A percentile compares a stretch with the other conserved stretches of the same genome.
Evolutionary conservation across 2,113 vertebrate species (phyloP).

Genomic region (Oenanthe oenanthe): DNA sequence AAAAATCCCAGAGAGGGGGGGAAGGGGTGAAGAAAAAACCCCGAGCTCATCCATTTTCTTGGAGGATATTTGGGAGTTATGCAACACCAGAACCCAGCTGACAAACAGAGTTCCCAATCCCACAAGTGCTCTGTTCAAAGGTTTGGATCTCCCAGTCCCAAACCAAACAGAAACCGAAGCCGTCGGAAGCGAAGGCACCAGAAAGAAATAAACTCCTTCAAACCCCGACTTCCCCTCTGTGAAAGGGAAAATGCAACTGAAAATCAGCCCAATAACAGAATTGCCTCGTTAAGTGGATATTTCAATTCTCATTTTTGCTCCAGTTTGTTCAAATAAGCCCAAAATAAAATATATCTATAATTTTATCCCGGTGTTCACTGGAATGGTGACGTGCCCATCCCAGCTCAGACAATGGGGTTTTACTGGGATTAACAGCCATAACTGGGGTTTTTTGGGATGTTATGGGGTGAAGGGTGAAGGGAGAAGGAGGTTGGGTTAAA

Average conservation of each 20-base stretch:
- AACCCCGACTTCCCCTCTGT: constrained; percentile 44
- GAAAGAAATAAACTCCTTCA: constrained; percentile 67
- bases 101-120: constrained; percentile 20
- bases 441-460: accelerated
- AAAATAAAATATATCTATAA: neutral
- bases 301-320: neutral
- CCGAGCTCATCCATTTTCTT: neutral
- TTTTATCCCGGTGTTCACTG: accelerated
- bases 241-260: constrained; percentile 29
- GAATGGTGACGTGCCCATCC: neutral
- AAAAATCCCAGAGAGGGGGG: constrained; percentile 1
- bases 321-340: neutral
- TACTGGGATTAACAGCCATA: accelerated
- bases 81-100: constrained; percentile 5
- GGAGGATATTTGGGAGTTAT: constrained; percentile 1
- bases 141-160: constrained; percentile 11
- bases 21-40: neutral
- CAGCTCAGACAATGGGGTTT: neutral
- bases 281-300: neutral
- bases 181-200: constrained; percentile 61
- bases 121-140: constrained; percentile 16
- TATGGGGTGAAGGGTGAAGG: neutral
- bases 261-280: constrained; percentile 44
- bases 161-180: constrained; percentile 72
- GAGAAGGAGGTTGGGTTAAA: neutral